These are phyloP conservation scores for Hyposoter dolosus DNA, from an alignment of 2,888 invertebrate species.

Conservation along the genomic window DNA sequence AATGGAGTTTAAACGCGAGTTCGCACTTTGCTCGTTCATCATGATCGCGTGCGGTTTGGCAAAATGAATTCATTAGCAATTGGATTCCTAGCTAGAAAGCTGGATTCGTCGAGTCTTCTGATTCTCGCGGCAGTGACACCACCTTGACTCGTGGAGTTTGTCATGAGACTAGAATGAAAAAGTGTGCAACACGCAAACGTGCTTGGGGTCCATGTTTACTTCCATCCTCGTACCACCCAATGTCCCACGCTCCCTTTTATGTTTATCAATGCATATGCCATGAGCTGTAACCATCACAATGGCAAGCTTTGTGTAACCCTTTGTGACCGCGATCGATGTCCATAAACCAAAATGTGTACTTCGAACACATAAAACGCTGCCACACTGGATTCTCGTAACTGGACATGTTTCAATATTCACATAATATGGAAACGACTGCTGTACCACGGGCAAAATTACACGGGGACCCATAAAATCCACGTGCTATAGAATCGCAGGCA, in stretches of 20 bases:
- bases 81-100: not conserved
- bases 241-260: constrained; percentile 21
- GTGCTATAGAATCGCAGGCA: constrained; percentile 32
- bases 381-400: constrained; percentile 50
- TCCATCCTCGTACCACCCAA: not conserved
- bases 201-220: not conserved
- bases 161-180: not conserved
- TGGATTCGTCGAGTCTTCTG: not conserved
- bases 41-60: not conserved
- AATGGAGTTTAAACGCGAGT: constrained; percentile 27
- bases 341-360: constrained; percentile 15
- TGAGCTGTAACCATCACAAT: not conserved
- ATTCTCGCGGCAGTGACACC: not conserved
- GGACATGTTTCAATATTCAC: constrained; percentile 31
- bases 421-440: constrained; percentile 36
- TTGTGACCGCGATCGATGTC: constrained; percentile 38
- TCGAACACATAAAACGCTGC: constrained; percentile 37
- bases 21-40: constrained; percentile 3
- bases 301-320: constrained; percentile 40
- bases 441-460: constrained; percentile 52
- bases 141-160: not conserved
- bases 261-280: constrained; percentile 25
- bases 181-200: not conserved
- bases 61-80: not conserved
- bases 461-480: constrained; percentile 63